A percentile compares a stretch with the other conserved stretches of the same genome.
Conservation (phyloP, 2,113 vertebrate genomes). For the Pluvialis apricaria region DNA sequence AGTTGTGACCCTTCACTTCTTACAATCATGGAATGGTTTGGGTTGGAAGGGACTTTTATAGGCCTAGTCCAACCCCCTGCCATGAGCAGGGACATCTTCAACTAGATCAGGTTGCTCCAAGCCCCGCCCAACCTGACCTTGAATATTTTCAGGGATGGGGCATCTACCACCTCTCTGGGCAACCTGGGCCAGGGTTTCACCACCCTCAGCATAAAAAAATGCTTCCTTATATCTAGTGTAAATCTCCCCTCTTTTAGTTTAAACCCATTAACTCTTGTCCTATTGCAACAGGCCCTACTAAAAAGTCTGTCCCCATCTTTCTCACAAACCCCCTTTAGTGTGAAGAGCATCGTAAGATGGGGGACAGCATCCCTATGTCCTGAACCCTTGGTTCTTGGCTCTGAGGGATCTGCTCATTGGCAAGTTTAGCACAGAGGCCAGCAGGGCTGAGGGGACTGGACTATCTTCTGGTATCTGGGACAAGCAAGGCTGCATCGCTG, state of each 20-base stretch:
- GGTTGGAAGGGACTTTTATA: background rate
- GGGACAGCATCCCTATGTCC: background rate
- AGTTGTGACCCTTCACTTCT: background rate
- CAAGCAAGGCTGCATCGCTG: background rate
- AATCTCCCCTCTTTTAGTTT: background rate
- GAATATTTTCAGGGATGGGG: background rate
- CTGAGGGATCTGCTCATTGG: background rate
- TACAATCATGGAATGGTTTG: background rate
- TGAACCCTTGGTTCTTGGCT: background rate
- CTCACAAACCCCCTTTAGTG: background rate
- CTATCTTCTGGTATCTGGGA: background rate
- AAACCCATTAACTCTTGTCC: background rate
- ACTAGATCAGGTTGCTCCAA: background rate
- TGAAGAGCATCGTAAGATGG: accelerated
- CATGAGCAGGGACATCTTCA: background rate
- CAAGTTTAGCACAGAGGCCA: background rate
- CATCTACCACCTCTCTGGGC: background rate
- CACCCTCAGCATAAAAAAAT: background rate
- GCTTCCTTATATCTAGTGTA: background rate
- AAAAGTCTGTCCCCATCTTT: background rate
- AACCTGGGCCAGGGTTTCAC: background rate
- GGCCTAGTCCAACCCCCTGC: background rate
- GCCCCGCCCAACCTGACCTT: background rate
- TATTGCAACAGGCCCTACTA: background rate
- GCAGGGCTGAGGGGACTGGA: background rate